A percentile compares a stretch with the other conserved stretches of the same genome.
These are phyloP conservation scores for Plusia festucae DNA, from an alignment of 2,888 invertebrate species.

Conservation along the genomic window DNA sequence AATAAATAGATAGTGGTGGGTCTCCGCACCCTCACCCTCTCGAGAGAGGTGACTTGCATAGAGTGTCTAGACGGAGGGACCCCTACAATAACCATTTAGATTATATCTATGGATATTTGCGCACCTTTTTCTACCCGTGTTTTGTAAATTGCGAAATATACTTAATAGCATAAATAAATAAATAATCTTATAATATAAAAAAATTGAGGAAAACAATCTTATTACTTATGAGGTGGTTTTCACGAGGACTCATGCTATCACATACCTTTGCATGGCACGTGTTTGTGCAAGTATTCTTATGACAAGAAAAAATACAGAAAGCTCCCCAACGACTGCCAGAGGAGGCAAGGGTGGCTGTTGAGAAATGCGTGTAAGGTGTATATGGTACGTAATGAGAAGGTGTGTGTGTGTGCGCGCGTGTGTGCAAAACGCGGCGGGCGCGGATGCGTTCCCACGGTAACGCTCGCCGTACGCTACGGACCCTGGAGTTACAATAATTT, in stretches of 20 bases:
- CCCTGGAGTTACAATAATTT: constrained; percentile 75
- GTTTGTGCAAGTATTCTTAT: constrained; percentile 42
- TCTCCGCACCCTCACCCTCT: constrained; percentile 84
- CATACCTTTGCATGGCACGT: constrained; percentile 16
- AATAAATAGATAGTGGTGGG: constrained; percentile 85
- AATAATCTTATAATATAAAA: constrained; percentile 11
- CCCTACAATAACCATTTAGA: constrained; percentile 70
- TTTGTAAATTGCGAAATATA: constrained; percentile 43
- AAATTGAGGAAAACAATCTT: constrained; percentile 23
- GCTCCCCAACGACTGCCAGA: constrained; percentile 60
- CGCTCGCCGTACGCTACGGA: constrained; percentile 68
- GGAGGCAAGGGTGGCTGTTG: constrained; percentile 65
- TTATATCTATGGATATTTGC: constrained; percentile 65
- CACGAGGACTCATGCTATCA: constrained; percentile 33
- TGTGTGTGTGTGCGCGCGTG: constrained; percentile 50
- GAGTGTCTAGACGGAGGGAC: constrained; percentile 88
- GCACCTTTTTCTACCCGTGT: constrained; percentile 50
- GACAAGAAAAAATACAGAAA: constrained; percentile 61
- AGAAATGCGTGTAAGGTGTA: constrained; percentile 66
- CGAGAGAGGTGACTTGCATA: constrained; percentile 80
- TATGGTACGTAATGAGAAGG: constrained; percentile 56
- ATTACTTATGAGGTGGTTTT: constrained; percentile 23
- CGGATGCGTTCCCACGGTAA: constrained; percentile 81
- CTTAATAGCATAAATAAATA: constrained; percentile 10
- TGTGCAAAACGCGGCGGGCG: constrained; percentile 66